Conservation (phyloP, 2,113 vertebrate genomes). For the Oriolus oriolus region DNA sequence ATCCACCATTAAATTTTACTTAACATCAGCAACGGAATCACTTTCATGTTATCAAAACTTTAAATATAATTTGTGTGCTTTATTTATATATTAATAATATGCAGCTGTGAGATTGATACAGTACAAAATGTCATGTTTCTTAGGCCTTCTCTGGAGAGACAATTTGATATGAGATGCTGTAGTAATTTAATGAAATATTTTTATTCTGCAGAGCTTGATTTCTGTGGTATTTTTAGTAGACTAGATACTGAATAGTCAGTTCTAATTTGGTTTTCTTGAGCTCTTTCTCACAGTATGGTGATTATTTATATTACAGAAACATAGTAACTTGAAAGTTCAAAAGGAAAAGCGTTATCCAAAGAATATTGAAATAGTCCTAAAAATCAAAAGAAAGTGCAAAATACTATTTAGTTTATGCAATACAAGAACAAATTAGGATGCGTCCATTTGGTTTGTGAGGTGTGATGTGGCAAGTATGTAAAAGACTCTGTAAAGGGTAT, state of each 20-base stretch:
- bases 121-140: not conserved
- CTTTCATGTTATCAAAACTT: not conserved
- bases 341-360: not conserved
- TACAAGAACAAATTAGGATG: not conserved
- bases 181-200: not conserved
- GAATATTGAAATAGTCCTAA: not conserved
- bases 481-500: not conserved
- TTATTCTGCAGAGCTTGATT: not conserved
- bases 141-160: not conserved
- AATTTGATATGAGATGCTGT: not conserved
- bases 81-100: not conserved
- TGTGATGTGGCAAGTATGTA: not conserved
- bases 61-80: not conserved
- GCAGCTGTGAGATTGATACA: not conserved
- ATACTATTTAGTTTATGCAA: not conserved
- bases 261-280: not conserved
- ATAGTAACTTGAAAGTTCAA: not conserved
- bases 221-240: conserved; percentile 9
- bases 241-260: not conserved
- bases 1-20: not conserved
- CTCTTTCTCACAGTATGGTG: not conserved
- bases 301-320: not conserved
- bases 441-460: not conserved
- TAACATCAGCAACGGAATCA: not conserved
- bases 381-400: not conserved